Base-by-base conservation (phyloP, 2,113 vertebrate species). In the Mystacornis crossleyi region DNA sequence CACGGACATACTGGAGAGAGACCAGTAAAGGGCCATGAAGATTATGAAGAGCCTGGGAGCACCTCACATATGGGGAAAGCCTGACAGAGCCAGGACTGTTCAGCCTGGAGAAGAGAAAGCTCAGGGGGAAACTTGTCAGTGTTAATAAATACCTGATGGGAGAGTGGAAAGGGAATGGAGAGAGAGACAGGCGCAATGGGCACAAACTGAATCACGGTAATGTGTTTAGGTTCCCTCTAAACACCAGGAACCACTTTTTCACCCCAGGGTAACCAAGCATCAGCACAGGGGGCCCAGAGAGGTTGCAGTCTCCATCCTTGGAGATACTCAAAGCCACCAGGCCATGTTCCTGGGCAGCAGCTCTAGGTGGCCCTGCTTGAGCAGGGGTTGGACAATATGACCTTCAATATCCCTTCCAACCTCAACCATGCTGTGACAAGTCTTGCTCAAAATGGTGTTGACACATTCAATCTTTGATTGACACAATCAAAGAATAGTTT, bases 261-360 rank as follows among this genome's bases (percentile, higher is more conserved):
- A n/a, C 17, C 6, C 7, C 31, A 69, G 14, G 8, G 31, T 81
- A 33, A 65, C 45, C 2, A 14, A 81, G 36, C 31, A 17, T 15
- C 20, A 54, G 57, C 45, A 91, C 33, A 53, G 51, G 12, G 8
- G 38, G 23, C 34, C 25, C 51, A 54, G n/a, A 79, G 36, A 81
- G 14, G 21, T 1, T 72, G 29, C 2, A 70, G n/a, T 38, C 40
- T 78, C 73, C 36, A 53, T 34, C 14, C 24, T 5, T 36, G 36
- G 43, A 81, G 36, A 74, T 24, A 57, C 1, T 57, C 8, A 70
- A 85, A 79, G 55, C 28, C 7, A 6, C 28, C 21, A 50, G 18
- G 29, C 50, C 19, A 18, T 0, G 0, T 1, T 28, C 34, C 74
- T 51, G 18, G 11, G 23, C 42, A 85, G 31, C 15, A 34, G 42